Evolutionary conservation across 2,797 vertebrate species (phyloP).

Genomic region (Leucoraja ocellata): DNA sequence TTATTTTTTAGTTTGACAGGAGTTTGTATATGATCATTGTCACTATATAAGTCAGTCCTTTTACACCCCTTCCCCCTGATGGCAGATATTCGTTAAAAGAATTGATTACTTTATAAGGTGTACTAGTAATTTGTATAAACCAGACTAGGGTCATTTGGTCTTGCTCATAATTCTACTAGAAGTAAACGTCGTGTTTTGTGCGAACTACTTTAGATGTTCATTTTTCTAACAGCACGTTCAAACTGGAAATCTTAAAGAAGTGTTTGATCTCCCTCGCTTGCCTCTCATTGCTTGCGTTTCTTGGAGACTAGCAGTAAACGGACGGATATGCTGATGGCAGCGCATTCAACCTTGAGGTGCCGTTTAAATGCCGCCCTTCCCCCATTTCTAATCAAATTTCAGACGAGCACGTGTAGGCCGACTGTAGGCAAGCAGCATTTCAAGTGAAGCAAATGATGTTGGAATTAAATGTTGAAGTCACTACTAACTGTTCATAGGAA

Average conservation of each 20-base stretch:
- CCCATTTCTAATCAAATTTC: background rate
- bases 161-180: conserved; percentile 8
- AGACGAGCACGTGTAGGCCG: background rate
- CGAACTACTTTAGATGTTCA: background rate
- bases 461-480: background rate
- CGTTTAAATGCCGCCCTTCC: background rate
- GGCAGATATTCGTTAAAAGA: background rate
- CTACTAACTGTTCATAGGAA: too few species aligned
- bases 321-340: conserved; percentile 43
- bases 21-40: background rate
- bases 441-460: background rate
- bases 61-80: too few species aligned
- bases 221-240: background rate
- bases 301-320: background rate
- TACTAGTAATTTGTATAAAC: background rate
- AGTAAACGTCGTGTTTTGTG: background rate
- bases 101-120: background rate
- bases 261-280: background rate
- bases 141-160: background rate
- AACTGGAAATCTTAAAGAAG: background rate
- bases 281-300: background rate
- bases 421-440: background rate
- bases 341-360: conserved; percentile 41
- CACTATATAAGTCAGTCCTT: too few species aligned
- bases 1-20: conserved; percentile 18